Evolutionary conservation across 2,888 invertebrate species (phyloP).

Genomic region (Agrochola circellaris): DNA sequence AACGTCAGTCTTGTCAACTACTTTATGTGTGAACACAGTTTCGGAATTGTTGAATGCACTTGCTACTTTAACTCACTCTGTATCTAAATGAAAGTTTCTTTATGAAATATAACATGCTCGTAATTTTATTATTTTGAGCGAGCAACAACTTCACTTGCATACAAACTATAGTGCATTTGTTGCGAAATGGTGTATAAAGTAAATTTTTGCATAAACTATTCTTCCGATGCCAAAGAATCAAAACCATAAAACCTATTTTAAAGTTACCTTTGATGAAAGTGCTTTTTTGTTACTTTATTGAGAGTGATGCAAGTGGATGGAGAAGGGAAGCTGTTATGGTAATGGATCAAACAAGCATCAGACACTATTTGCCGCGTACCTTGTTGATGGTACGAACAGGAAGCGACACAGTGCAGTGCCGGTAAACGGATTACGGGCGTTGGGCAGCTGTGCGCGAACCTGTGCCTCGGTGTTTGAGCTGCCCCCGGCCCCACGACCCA

Average conservation of each 20-base stretch:
- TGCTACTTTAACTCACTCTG: slow-evolving; percentile 40
- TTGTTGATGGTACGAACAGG: slow-evolving; percentile 60
- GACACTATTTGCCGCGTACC: slow-evolving; percentile 60
- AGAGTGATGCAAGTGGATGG: slow-evolving; percentile 11
- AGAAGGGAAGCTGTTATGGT: slow-evolving; percentile 51
- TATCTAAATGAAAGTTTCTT: slow-evolving; percentile 47
- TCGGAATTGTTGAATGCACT: slow-evolving; percentile 57
- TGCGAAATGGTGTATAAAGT: neutral
- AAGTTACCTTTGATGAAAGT: neutral
- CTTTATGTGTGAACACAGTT: slow-evolving; percentile 59
- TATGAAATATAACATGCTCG: slow-evolving; percentile 20
- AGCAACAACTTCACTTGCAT: too few species aligned
- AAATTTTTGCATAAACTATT: neutral
- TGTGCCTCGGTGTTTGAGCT: slow-evolving; percentile 61
- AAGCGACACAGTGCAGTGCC: slow-evolving; percentile 64
- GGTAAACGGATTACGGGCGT: slow-evolving; percentile 74
- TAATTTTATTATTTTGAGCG: slow-evolving; percentile 17
- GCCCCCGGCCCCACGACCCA: slow-evolving; percentile 37
- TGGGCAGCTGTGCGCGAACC: slow-evolving; percentile 74
- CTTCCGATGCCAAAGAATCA: neutral
- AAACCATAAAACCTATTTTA: neutral
- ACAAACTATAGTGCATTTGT: too few species aligned
- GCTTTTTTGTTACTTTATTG: slow-evolving; percentile 16
- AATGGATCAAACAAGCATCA: slow-evolving; percentile 61
- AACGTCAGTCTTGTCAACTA: slow-evolving; percentile 58